Percentiles rank a stretch among this genome's conserved stretches.
phyloP scores from a whole-genome alignment of 2,113 vertebrate species.

The Hystrix brachyura region DNA sequence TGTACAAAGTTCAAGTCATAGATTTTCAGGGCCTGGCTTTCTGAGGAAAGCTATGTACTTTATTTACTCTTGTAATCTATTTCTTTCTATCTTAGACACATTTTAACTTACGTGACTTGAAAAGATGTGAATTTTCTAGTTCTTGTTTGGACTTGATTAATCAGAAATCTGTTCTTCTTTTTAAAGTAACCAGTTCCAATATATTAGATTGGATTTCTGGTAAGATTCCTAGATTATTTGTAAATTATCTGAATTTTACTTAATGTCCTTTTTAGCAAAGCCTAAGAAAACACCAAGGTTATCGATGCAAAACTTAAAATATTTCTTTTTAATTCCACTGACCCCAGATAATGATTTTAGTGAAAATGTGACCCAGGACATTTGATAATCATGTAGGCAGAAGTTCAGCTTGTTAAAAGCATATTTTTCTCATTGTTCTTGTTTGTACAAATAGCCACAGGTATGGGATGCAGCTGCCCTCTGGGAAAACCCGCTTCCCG shows the following conservation, averaged over 20 bases:
- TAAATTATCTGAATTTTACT: slow-evolving; percentile 4
- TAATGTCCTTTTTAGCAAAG: not conserved
- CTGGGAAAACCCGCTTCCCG: not conserved
- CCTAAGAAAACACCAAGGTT: not conserved
- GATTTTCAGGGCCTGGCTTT: not conserved
- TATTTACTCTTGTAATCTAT: slow-evolving; percentile 14
- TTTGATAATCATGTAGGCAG: not conserved
- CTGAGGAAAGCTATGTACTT: not conserved
- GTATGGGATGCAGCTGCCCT: not conserved
- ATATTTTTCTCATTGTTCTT: not conserved
- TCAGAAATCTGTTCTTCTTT: not conserved
- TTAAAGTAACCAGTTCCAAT: not conserved
- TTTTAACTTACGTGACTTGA: slow-evolving; percentile 6
- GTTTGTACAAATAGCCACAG: not conserved
- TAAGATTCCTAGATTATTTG: slow-evolving; percentile 36
- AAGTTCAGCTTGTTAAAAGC: not conserved
- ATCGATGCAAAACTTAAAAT: not conserved
- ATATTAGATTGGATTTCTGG: slow-evolving; percentile 29
- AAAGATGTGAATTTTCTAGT: slow-evolving; percentile 45
- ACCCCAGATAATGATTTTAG: not conserved
- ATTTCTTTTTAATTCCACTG: slow-evolving; percentile 55
- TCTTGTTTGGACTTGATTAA: slow-evolving; percentile 11
- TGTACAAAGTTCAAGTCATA: not conserved
- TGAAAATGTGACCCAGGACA: not conserved
- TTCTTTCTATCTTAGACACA: not conserved